Conservation (phyloP, 2,113 vertebrate species). For the Pituophis catenifer region DNA sequence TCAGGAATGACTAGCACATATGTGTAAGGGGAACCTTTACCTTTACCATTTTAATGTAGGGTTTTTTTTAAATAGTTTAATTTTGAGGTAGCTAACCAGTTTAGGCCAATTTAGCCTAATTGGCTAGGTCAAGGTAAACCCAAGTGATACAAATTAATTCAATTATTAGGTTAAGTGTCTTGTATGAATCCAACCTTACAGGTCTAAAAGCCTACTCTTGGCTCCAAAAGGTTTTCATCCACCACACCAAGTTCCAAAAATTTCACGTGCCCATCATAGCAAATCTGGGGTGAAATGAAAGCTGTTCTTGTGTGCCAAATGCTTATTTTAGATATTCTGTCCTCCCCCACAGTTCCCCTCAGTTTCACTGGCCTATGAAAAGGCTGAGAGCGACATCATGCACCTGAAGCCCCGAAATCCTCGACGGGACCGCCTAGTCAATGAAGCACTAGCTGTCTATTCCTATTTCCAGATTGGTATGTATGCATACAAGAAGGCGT, state of each 20-base stretch:
- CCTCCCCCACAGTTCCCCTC: slow-evolving; percentile 74
- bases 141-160: neutral
- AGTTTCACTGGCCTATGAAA: slow-evolving; percentile 85
- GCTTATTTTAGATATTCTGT: neutral
- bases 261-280: neutral
- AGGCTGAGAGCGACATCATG: slow-evolving; percentile 88
- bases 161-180: neutral
- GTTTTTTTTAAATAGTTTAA: neutral
- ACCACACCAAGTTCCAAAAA: neutral
- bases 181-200: neutral
- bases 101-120: neutral
- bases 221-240: neutral
- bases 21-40: too few relatives aligned
- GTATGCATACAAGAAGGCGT: neutral
- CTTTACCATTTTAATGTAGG: too few relatives aligned
- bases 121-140: neutral
- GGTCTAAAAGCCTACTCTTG: neutral
- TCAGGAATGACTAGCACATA: too few relatives aligned
- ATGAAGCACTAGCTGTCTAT: slow-evolving; percentile 79
- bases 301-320: neutral
- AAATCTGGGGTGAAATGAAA: neutral
- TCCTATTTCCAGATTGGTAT: slow-evolving; percentile 86
- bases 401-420: slow-evolving; percentile 82
- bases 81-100: neutral
- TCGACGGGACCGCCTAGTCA: slow-evolving; percentile 77